Percentiles rank a stretch among this genome's conserved stretches.
Evolutionary conservation across 1,140 invertebrate genomes (phyloP).

Genomic region (Drosophila ercepeae): DNA sequence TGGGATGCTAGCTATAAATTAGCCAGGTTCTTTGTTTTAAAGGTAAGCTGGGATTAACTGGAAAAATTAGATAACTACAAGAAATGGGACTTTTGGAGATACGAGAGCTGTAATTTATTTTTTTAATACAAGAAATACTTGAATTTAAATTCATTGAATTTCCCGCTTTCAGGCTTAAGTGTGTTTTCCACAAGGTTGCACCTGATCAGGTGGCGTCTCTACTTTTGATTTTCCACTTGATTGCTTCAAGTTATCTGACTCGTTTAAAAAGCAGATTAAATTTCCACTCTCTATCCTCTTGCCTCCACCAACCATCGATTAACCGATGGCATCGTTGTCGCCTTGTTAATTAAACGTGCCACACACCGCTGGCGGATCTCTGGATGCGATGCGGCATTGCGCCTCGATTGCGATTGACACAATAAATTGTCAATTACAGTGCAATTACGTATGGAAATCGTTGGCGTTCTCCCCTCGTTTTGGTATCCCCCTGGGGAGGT

Average conservation of each 20-base stretch:
- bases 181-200: slow-evolving; percentile 13
- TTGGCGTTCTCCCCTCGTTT: slow-evolving; percentile 17
- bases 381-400: slow-evolving; percentile 62
- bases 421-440: slow-evolving; percentile 82
- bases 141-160: not conserved
- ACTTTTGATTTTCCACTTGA: slow-evolving; percentile 56
- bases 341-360: slow-evolving; percentile 80
- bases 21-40: slow-evolving; percentile 10
- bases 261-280: slow-evolving; percentile 71
- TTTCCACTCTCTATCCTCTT: slow-evolving; percentile 25
- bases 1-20: slow-evolving; percentile 52
- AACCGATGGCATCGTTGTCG: slow-evolving; percentile 67
- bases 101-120: too few species aligned
- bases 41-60: slow-evolving; percentile 6
- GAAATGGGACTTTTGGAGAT: not conserved
- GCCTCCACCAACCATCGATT: slow-evolving; percentile 16
- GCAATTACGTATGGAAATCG: slow-evolving; percentile 82
- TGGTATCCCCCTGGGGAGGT: slow-evolving; percentile 18
- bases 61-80: not conserved
- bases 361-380: slow-evolving; percentile 44
- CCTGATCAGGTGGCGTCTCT: slow-evolving; percentile 31
- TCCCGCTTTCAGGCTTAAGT: not conserved
- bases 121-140: not conserved
- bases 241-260: slow-evolving; percentile 55
- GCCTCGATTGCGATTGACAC: slow-evolving; percentile 81